These are phyloP conservation scores for Oplegnathus fasciatus DNA, from an alignment of 2,113 vertebrate species.

Conservation along the genomic window DNA sequence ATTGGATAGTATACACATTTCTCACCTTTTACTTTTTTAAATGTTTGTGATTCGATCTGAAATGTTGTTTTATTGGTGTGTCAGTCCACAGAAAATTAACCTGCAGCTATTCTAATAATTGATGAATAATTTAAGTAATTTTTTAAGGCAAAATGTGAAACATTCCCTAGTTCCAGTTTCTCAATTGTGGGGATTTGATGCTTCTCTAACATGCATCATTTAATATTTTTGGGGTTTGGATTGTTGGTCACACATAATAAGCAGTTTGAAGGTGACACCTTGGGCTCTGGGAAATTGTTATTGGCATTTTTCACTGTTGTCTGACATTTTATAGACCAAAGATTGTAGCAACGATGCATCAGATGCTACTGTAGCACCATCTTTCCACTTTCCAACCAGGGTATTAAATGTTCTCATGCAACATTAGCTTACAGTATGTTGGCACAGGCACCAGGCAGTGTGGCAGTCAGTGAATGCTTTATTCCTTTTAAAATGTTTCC, in stretches of 20 bases:
- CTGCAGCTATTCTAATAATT: too few species aligned
- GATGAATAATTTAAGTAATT: background rate
- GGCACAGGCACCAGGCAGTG: background rate
- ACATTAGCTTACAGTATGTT: background rate
- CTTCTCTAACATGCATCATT: too few species aligned
- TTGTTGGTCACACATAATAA: too few species aligned
- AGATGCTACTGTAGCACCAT: background rate
- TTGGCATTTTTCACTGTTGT: too few species aligned
- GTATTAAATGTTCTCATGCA: background rate
- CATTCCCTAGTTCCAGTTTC: background rate
- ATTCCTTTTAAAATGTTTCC: background rate
- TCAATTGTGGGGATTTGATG: background rate
- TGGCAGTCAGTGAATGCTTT: background rate
- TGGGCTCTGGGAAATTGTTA: too few species aligned
- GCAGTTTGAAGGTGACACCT: too few species aligned
- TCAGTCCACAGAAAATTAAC: background rate
- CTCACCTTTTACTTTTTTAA: too few species aligned
- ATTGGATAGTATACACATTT: too few species aligned
- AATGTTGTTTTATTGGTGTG: too few species aligned
- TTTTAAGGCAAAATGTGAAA: background rate
- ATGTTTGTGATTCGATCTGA: too few species aligned
- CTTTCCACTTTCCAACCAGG: background rate
- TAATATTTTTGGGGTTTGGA: too few species aligned
- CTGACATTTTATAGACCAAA: too few species aligned
- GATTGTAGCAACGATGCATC: background rate